Evolutionary conservation across 2,113 vertebrate genomes (phyloP).

Genomic region (Paedocypris sp.): DNA sequence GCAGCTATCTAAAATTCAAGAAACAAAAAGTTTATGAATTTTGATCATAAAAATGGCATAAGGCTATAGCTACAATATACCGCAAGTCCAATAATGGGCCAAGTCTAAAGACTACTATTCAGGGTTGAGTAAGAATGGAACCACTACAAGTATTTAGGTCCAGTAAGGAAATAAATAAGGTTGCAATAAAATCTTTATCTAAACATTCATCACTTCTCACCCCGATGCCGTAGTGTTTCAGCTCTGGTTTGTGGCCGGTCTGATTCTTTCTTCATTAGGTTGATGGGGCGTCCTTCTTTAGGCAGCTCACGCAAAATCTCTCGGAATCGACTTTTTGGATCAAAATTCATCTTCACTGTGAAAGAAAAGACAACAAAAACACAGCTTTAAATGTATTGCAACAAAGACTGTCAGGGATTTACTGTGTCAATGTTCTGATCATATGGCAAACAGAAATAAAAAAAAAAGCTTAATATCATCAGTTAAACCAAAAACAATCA

Average conservation of each 20-base stretch:
- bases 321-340: conserved; percentile 67
- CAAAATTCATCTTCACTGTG: conserved; percentile 64
- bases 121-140: too few relatives aligned
- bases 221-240: conserved; percentile 52
- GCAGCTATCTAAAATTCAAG: too few relatives aligned
- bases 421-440: background rate
- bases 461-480: background rate
- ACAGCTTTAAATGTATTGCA: background rate
- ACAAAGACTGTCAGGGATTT: background rate
- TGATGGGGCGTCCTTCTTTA: conserved; percentile 49
- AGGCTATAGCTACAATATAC: too few relatives aligned
- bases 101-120: too few relatives aligned
- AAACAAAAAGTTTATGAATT: too few relatives aligned
- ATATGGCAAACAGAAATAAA: background rate
- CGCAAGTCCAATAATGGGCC: too few relatives aligned
- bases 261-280: conserved; percentile 62
- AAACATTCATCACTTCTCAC: conserved; percentile 1
- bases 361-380: background rate
- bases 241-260: conserved; percentile 61
- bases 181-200: too few relatives aligned
- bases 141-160: too few relatives aligned
- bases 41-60: too few relatives aligned
- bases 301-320: conserved; percentile 81
- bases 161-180: too few relatives aligned
- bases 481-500: background rate